These are phyloP conservation scores for Leptarthrus brevirostris DNA, from an alignment of 2,888 invertebrate genomes.

Conservation along the genomic window DNA sequence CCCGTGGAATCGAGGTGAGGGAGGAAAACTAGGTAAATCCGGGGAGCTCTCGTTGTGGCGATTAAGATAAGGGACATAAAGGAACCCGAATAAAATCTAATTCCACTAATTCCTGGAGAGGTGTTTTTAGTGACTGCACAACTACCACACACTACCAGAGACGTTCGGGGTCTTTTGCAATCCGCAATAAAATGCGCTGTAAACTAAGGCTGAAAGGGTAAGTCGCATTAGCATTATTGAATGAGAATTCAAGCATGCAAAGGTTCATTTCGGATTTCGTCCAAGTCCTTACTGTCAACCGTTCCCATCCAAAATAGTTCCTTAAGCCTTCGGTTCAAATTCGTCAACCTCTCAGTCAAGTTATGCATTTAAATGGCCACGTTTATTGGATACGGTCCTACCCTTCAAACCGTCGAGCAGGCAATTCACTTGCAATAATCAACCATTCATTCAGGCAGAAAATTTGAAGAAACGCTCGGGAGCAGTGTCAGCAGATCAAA, in stretches of 20 bases:
- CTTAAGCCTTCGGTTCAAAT: conserved; percentile 38
- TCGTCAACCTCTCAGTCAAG: conserved; percentile 51
- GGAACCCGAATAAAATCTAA: too few relatives aligned
- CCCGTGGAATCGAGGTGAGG: too few relatives aligned
- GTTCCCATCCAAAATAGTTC: not conserved
- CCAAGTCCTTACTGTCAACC: not conserved
- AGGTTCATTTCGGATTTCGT: not conserved
- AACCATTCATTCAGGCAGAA: conserved; percentile 30
- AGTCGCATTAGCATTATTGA: not conserved
- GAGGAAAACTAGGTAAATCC: too few relatives aligned
- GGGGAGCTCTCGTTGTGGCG: too few relatives aligned
- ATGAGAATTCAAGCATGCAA: not conserved
- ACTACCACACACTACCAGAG: too few relatives aligned
- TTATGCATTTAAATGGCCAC: conserved; percentile 54
- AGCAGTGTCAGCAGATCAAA: conserved; percentile 35
- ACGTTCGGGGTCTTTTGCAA: too few relatives aligned
- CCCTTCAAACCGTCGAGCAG: conserved; percentile 20
- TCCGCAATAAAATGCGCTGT: too few relatives aligned
- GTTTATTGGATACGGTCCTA: conserved; percentile 42
- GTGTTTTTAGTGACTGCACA: too few relatives aligned
- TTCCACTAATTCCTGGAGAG: too few relatives aligned
- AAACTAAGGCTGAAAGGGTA: not conserved
- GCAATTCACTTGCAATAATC: conserved; percentile 30
- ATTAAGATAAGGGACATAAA: too few relatives aligned
- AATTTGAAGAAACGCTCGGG: conserved; percentile 21